Base-by-base conservation (phyloP, 2,888 invertebrate species). In the Macrosiphum euphorbiae region DNA sequence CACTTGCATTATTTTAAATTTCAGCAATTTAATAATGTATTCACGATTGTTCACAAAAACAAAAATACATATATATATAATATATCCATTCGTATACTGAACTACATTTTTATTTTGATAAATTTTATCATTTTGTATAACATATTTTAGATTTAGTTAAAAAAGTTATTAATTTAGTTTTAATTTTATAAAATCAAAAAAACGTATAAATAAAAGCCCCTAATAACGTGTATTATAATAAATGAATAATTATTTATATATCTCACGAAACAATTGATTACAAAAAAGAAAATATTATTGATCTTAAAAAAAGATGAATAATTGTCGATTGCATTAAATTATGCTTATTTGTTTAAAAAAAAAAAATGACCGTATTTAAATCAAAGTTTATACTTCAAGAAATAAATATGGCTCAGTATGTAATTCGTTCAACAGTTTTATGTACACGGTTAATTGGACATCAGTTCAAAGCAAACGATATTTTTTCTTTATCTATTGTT, bases 391-490 rank as follows among this genome's bases (percentile, higher is more conserved):
- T 58, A 85, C 44, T 86, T 35, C 50, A 28, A 67, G 41, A 67
- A 67, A 67, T 61, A 92, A 67, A 28, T 88, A 41, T 88, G 92
- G 67, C 61, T 88, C 41, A 88, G 41, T 67, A 61, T 67, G 92
- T 92, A 92, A 92, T 92, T 92, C 92, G 92, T 88, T 67, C 41
- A 50, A 88, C 67, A 52, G 67, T 50, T 92, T 87, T 92, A 92
- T 92, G 5, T 92, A 92, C 88, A 88, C 24, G 92, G 88, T 92
- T 78, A 67, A 91, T 91, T 86, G 85, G 85, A 88, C 61, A 88
- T 92, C 92, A 88, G 87, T 88, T 67, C 88, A 67, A 88, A 92
- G 50, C 67, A 52, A 92, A 88, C 20, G 67, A 88, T 67, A 88
- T 58, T 85, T 55, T 92, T 61, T 58, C 10, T 4, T 35, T 85